A percentile compares a stretch with the other conserved stretches of the same genome.
phyloP scores from a whole-genome alignment of 2,888 invertebrate species.

The Cephus rjabovi region DNA sequence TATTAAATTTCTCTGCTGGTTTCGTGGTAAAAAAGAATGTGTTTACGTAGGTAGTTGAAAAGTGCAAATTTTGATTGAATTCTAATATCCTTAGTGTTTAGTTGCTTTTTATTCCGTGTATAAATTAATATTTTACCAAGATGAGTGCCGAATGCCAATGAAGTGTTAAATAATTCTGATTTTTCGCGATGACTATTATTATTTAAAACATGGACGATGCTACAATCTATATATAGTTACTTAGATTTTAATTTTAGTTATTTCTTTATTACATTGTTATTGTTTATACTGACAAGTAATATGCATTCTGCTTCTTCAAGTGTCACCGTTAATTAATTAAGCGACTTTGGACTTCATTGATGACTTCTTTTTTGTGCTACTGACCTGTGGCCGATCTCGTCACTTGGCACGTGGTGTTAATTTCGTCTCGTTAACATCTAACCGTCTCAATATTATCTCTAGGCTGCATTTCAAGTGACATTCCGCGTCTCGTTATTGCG shows the following conservation, averaged over 20 bases:
- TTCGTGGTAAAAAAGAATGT: background rate
- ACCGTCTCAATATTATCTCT: background rate
- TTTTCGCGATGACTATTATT: background rate
- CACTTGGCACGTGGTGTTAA: conserved; percentile 27
- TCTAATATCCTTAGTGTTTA: background rate
- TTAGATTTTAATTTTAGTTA: background rate
- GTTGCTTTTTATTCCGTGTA: background rate
- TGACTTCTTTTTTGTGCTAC: background rate
- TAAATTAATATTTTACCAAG: background rate
- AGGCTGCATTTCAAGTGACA: background rate
- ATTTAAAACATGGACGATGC: background rate
- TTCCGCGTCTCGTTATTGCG: background rate
- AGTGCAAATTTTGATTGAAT: background rate
- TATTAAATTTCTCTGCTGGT: background rate
- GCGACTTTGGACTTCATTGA: background rate
- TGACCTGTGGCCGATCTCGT: background rate
- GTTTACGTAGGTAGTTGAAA: background rate
- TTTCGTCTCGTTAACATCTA: conserved; percentile 33
- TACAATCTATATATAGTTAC: background rate
- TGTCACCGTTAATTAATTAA: background rate
- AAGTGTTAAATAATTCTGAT: background rate
- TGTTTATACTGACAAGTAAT: background rate
- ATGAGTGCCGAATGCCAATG: background rate
- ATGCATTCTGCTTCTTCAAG: background rate
- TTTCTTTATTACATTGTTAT: background rate